A percentile compares a stretch with the other conserved stretches of the same genome.
Evolutionary conservation across 2,888 invertebrate species (phyloP).

Genomic region (Dromius quadrimaculatus): DNA sequence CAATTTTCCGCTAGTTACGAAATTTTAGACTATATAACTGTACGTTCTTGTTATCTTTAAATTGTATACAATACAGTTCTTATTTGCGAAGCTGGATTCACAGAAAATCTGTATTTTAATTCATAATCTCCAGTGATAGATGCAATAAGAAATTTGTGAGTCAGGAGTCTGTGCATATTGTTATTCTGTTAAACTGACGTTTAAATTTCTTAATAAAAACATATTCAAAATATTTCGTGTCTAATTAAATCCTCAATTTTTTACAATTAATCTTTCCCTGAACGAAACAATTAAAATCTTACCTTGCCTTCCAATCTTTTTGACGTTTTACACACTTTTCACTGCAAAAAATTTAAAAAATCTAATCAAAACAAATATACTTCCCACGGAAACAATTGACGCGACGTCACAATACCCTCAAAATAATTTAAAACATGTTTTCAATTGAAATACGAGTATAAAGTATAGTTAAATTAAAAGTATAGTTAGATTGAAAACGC

Average conservation of each 20-base stretch:
- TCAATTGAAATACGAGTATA: too few species aligned
- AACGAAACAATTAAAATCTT: background rate
- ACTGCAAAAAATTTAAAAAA: background rate
- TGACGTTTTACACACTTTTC: too few species aligned
- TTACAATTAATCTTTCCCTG: background rate
- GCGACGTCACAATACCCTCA: background rate
- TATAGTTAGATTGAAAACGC: too few species aligned
- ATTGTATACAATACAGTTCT: constrained; percentile 48
- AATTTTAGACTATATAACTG: constrained; percentile 44
- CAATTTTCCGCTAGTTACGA: constrained; percentile 44
- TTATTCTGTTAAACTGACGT: constrained; percentile 63
- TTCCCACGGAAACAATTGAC: background rate
- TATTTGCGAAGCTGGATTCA: constrained; percentile 46
- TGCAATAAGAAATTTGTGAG: constrained; percentile 50
- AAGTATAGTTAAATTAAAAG: too few species aligned
- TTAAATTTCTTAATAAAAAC: constrained; percentile 65
- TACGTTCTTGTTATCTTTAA: constrained; percentile 43
- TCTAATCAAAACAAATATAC: background rate
- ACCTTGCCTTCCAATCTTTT: too few species aligned
- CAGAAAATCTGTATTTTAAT: constrained; percentile 41
- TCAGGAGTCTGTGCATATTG: constrained; percentile 57
- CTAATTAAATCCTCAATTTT: too few species aligned
- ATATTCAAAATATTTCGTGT: constrained; percentile 42
- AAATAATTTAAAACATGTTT: background rate
- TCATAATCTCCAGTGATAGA: constrained; percentile 46